Evolutionary conservation across 2,797 vertebrate species (phyloP).

Genomic region (Rhinophrynus dorsalis): DNA sequence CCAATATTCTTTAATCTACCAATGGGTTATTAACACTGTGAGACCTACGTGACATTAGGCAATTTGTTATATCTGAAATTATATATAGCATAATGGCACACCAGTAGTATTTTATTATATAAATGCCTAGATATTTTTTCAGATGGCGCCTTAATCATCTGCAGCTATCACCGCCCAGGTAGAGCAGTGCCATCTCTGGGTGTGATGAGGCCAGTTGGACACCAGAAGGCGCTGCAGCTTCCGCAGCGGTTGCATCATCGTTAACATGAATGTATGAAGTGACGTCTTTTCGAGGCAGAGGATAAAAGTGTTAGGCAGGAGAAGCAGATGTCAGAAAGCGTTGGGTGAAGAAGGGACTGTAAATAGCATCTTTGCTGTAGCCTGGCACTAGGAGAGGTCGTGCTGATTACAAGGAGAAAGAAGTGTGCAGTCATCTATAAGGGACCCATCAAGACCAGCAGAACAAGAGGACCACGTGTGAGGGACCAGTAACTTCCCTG

Average conservation of each 20-base stretch:
- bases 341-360: neutral
- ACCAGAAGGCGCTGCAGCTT: neutral
- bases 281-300: neutral
- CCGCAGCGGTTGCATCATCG: neutral
- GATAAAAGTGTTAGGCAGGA: constrained; percentile 8
- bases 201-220: neutral
- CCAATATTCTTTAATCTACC: too few species aligned
- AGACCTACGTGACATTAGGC: too few species aligned
- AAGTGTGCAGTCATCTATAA: neutral
- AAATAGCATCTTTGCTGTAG: too few species aligned
- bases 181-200: too few species aligned
- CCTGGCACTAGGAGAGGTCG: neutral
- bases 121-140: too few species aligned
- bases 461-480: constrained; percentile 10
- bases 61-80: too few species aligned
- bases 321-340: neutral
- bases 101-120: too few species aligned
- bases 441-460: neutral
- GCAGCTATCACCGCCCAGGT: too few species aligned
- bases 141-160: too few species aligned
- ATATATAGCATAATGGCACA: too few species aligned
- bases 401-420: too few species aligned
- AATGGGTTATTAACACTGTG: too few species aligned
- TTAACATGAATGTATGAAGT: neutral
- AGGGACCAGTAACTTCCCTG: neutral